Evolutionary conservation across 1,140 invertebrate species (phyloP).

Genomic region (Portunus trituberculatus): DNA sequence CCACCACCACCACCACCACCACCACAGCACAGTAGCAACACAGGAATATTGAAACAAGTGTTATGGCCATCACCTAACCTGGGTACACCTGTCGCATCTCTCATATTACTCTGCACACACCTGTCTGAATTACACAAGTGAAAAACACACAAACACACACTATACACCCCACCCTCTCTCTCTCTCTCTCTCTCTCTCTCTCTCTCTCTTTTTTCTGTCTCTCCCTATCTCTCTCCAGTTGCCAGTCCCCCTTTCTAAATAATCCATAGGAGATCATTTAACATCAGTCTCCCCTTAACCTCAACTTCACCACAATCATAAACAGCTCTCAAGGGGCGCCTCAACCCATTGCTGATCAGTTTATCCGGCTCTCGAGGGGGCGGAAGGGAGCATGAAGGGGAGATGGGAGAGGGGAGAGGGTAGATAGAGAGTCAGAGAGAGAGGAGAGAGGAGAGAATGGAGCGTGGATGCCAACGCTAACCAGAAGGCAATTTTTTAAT

Average conservation of each 20-base stretch:
- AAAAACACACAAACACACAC: too few species aligned
- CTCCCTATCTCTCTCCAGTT: slow-evolving; percentile 27
- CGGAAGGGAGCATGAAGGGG: not conserved
- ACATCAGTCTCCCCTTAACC: not conserved
- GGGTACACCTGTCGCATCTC: too few species aligned
- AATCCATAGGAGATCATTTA: slow-evolving; percentile 2
- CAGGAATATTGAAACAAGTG: too few species aligned
- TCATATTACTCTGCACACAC: too few species aligned
- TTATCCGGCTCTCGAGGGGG: not conserved
- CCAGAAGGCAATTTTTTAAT: too few species aligned
- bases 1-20: too few species aligned
- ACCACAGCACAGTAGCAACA: too few species aligned
- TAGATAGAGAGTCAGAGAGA: not conserved
- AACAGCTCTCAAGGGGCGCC: slow-evolving; percentile 38
- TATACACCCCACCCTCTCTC: not conserved
- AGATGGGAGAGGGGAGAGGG: not conserved
- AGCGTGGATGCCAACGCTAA: too few species aligned
- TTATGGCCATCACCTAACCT: too few species aligned
- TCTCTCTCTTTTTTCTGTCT: slow-evolving; percentile 14
- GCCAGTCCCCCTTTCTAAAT: not conserved
- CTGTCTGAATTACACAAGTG: too few species aligned
- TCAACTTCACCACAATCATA: slow-evolving; percentile 31
- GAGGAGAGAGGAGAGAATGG: not conserved
- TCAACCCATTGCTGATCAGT: slow-evolving; percentile 29
- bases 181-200: slow-evolving; percentile 12